Evolutionary conservation across 2,888 invertebrate genomes (phyloP), one percentile per base, ranked within the genome.

Genomic region (Andrena fulva): DNA sequence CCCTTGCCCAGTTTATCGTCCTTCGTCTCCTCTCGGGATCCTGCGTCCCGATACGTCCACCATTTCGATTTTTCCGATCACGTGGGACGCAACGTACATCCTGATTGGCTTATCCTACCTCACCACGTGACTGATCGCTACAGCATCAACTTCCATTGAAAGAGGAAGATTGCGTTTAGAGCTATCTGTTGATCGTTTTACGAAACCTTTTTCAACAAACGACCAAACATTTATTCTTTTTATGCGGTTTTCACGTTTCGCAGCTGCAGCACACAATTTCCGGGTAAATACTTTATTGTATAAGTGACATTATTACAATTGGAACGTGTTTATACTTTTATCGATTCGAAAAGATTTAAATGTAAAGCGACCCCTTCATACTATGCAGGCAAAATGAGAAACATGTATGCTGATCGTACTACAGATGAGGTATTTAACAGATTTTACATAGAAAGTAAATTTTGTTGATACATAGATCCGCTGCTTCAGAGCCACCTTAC

Each of bases 31-130:
- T 89, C 89, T 90, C 91, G 89, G 90, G 91, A 92, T 91, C 91
- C 92, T 92, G 92, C 92, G 91, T 92, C 92, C 92, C 91, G 90
- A 91, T 92, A 92, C 92, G 92, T 91, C 92, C 92, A 90, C 92
- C 92, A 89, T 93, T 92, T 92, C 92, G 92, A 93, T 92, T 92
- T 92, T 92, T 89, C 80, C 85, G 88, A 86, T 92, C 92, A 92
- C 92, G 91, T 92, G 92, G 90, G 77, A 72, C 54, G 35, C 59
- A 66, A 59, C 27, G 54, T 50, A 50, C 8, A 2, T 8, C 50
- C 52, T 62, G 66, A 88, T 87, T 88, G 88, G 88, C 63, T 63
- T 50, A 50, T 27, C 29, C 42, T 10, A 0, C 5, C 35, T 56
- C 77, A 62, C 80, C 88, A 88, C 88, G 84, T 88, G 86, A 88